Evolutionary conservation across 2,888 invertebrate species (phyloP), one percentile per base, ranked within the genome.

Genomic region (Xylocampa areola): DNA sequence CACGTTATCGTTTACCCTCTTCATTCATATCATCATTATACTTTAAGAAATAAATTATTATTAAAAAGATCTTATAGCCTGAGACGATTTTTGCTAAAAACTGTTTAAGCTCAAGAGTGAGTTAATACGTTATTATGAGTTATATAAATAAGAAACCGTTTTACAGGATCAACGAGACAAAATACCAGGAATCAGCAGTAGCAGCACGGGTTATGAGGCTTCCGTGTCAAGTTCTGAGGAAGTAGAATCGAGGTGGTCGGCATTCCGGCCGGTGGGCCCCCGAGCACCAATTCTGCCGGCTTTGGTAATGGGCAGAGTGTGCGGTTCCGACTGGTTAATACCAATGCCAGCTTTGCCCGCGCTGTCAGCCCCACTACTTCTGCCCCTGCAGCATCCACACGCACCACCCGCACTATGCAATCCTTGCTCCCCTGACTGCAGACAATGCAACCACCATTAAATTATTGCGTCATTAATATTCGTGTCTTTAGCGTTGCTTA

Each of bases 301-400:
- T 0, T 59, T 94, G 8, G 93, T 94, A 13, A 94, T 94, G 90
- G 92, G 94, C 2, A 77, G 94, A n/a, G 94, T 94, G 0, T 94
- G 94, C 44, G 94, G 94, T 0, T 92, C 94, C 0, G 94, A 94
- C 19, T 94, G 94, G 94, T 80, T 94, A 48, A 91, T 94, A 10
- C 94, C 94, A 0, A 68, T 94, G 33, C 94, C 94, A 0, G 89
- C 91, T 0, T 52, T 94, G 10, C 92, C 94, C 0, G 77, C 93
- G 0, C 76, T 94, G 0, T 93, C 92, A 0, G 80, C 86, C 0
- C 92, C 91, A 2, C 65, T 90, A 50, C 76, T 94, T 14, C 73
- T 94, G n/a, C 94, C 94, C 0, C 65, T 94, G 2, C 94, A 93
- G 30, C 92, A 89, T 59, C 89, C 84, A 17, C 91, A 87, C 37